These are phyloP conservation scores for Arion vulgaris DNA, from an alignment of 1,140 invertebrate genomes.

Conservation along the genomic window DNA sequence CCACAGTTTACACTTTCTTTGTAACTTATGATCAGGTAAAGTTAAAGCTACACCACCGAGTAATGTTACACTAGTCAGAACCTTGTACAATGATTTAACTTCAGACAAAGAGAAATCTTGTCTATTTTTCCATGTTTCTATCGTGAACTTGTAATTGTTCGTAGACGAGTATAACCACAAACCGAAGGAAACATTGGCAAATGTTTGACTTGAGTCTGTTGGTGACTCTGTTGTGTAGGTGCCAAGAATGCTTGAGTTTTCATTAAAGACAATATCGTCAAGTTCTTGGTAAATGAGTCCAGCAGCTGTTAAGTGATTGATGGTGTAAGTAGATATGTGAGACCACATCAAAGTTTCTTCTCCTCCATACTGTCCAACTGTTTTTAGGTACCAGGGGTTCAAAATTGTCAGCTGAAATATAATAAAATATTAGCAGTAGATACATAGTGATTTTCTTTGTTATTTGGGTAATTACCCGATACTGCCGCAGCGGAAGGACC, in stretches of 20 bases:
- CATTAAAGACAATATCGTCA: neutral
- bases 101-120: slow-evolving; percentile 24
- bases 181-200: slow-evolving; percentile 35
- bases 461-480: no score
- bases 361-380: slow-evolving; percentile 18
- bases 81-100: slow-evolving; percentile 24
- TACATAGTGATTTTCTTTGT: no score
- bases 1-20: slow-evolving; percentile 22
- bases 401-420: slow-evolving; percentile 40
- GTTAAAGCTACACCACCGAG: slow-evolving; percentile 24
- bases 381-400: slow-evolving; percentile 37
- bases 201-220: no score
- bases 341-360: slow-evolving; percentile 11
- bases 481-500: no score
- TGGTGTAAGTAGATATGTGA: neutral
- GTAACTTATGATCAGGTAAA: neutral
- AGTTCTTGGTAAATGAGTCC: neutral
- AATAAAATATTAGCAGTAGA: no score
- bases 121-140: slow-evolving; percentile 3
- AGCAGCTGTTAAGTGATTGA: neutral
- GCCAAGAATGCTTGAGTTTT: slow-evolving; percentile 29
- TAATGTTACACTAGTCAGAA: slow-evolving; percentile 25
- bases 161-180: slow-evolving; percentile 21
- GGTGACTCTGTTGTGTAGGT: neutral
- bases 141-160: neutral